Percentiles rank a stretch among this genome's conserved stretches.
These are phyloP conservation scores for Masnerella sp. DNA, from an alignment of 2,888 invertebrate species.

Conservation along the genomic window DNA sequence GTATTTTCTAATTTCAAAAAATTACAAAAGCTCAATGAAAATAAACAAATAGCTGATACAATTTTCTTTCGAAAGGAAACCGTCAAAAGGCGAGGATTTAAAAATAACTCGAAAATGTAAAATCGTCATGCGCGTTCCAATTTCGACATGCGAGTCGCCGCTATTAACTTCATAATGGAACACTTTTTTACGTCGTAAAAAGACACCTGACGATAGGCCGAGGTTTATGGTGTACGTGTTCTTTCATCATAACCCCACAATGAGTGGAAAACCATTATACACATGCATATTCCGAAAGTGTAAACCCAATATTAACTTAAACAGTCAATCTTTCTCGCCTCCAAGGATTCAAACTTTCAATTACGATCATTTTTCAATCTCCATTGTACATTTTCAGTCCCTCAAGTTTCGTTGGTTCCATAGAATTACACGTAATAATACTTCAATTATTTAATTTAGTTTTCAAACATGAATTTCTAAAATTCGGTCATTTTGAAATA, in stretches of 20 bases:
- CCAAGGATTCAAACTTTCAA: neutral
- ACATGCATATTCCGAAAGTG: conserved; percentile 14
- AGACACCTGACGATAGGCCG: conserved; percentile 35
- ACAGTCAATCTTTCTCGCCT: conserved; percentile 17
- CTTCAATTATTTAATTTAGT: too few relatives aligned
- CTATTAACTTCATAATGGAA: conserved; percentile 33
- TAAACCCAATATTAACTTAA: conserved; percentile 34
- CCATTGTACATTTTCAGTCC: too few relatives aligned
- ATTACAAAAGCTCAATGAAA: too few relatives aligned
- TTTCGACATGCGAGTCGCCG: conserved; percentile 18
- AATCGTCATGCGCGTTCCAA: conserved; percentile 1
- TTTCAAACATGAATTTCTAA: too few relatives aligned
- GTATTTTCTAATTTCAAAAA: too few relatives aligned
- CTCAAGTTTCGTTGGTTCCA: too few relatives aligned
- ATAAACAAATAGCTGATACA: too few relatives aligned
- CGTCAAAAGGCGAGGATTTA: neutral
- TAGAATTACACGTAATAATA: too few relatives aligned
- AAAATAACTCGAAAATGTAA: conserved; percentile 6
- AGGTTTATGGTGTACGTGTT: conserved; percentile 35
- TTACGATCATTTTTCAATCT: neutral
- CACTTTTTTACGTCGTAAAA: conserved; percentile 31
- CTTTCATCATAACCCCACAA: conserved; percentile 31
- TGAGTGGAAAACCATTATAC: conserved; percentile 23
- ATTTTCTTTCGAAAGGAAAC: too few relatives aligned
- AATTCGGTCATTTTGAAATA: too few relatives aligned